Percentiles rank a stretch among this genome's conserved stretches.
Conservation (phyloP, 1,140 invertebrate genomes). For the Drosophila pandora region DNA sequence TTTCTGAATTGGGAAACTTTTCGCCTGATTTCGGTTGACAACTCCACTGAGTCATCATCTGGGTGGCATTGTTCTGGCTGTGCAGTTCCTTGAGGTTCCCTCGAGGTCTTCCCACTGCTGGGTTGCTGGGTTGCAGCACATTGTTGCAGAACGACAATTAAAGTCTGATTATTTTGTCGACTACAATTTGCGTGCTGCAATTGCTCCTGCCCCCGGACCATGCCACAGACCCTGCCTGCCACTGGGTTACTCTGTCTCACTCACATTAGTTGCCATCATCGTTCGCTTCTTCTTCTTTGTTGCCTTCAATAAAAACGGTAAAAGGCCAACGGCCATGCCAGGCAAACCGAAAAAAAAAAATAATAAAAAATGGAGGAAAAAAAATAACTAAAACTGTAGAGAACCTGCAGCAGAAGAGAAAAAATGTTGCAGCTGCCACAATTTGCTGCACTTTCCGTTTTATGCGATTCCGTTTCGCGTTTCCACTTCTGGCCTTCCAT, state of each 20-base stretch:
- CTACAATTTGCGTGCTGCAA: slow-evolving; percentile 73
- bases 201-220: slow-evolving; percentile 16
- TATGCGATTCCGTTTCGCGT: slow-evolving; percentile 77
- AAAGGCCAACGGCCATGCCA: slow-evolving; percentile 70
- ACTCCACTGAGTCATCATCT: slow-evolving; percentile 32
- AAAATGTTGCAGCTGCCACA: slow-evolving; percentile 80
- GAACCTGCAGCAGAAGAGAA: slow-evolving; percentile 49
- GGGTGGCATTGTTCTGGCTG: slow-evolving; percentile 23
- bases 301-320: slow-evolving; percentile 66
- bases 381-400: slow-evolving; percentile 18
- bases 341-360: slow-evolving; percentile 14
- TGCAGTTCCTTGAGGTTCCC: slow-evolving; percentile 8
- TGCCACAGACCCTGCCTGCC: background rate
- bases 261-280: slow-evolving; percentile 37
- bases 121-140: slow-evolving; percentile 13
- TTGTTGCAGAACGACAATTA: slow-evolving; percentile 71
- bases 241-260: slow-evolving; percentile 1
- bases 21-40: slow-evolving; percentile 42
- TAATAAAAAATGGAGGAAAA: slow-evolving; percentile 3
- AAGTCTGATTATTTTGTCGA: slow-evolving; percentile 77
- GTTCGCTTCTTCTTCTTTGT: slow-evolving; percentile 37
- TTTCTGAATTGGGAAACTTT: slow-evolving; percentile 28
- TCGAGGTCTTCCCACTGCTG: slow-evolving; percentile 9
- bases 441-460: slow-evolving; percentile 82
- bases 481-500: slow-evolving; percentile 61